These are phyloP conservation scores for Limanda limanda DNA, from an alignment of 2,113 vertebrate species.

Conservation along the genomic window DNA sequence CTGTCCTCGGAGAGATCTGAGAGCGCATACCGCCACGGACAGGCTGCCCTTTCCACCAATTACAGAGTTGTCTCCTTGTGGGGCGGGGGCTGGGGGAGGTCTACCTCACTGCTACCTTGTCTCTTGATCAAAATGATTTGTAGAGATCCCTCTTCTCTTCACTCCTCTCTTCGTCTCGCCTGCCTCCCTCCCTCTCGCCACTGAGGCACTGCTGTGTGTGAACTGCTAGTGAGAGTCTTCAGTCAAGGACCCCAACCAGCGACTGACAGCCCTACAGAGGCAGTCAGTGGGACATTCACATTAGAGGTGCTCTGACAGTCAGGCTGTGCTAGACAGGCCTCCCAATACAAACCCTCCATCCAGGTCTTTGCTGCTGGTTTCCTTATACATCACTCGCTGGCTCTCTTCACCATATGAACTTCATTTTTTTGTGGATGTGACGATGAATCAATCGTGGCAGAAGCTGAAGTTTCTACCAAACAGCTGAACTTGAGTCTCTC, in stretches of 20 bases:
- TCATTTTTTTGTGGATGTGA: slow-evolving; percentile 31
- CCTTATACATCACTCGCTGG: slow-evolving; percentile 45
- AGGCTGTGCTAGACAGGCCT: slow-evolving; percentile 55
- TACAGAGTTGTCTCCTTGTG: slow-evolving; percentile 77
- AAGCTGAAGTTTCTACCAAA: slow-evolving; percentile 54
- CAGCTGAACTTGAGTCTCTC: slow-evolving; percentile 57
- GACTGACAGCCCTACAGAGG: slow-evolving; percentile 68
- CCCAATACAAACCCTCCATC: slow-evolving; percentile 53
- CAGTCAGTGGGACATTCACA: slow-evolving; percentile 70
- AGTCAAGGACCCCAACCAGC: slow-evolving; percentile 66
- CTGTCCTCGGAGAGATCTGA: slow-evolving; percentile 84
- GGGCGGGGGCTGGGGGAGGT: slow-evolving; percentile 74
- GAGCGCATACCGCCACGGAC: slow-evolving; percentile 72
- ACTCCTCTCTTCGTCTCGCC: slow-evolving; percentile 48
- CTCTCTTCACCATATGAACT: slow-evolving; percentile 50
- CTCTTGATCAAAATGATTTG: slow-evolving; percentile 82
- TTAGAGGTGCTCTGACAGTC: slow-evolving; percentile 70
- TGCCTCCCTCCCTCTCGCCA: slow-evolving; percentile 48
- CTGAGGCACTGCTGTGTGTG: slow-evolving; percentile 64
- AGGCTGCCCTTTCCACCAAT: slow-evolving; percentile 85
- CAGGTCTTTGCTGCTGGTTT: slow-evolving; percentile 52
- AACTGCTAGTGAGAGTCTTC: slow-evolving; percentile 68
- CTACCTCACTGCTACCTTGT: slow-evolving; percentile 73
- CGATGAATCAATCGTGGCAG: slow-evolving; percentile 43
- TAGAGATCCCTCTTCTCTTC: slow-evolving; percentile 65